Conservation (phyloP, 1,140 invertebrate species). For the Cyclina sinensis region DNA sequence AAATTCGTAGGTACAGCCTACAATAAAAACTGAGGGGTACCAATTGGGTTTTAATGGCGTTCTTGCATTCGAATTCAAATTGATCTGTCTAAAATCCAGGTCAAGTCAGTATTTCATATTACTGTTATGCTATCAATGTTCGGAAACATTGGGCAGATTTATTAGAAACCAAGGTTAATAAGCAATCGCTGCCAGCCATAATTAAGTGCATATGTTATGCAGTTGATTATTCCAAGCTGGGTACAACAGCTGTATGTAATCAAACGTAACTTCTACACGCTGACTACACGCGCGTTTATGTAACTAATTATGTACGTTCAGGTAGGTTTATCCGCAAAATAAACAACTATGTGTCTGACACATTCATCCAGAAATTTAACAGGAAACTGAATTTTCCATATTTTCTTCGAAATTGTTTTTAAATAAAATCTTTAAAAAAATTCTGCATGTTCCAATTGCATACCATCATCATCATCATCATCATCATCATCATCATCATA, state of each 20-base stretch:
- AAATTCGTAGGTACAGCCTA: conserved; percentile 9
- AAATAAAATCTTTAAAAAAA: too few species aligned
- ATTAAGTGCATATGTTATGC: neutral
- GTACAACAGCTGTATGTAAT: neutral
- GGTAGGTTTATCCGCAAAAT: neutral
- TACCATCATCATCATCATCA: too few species aligned
- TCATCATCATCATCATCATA: too few species aligned
- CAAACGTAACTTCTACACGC: neutral
- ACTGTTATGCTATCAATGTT: neutral
- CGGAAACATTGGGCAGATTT: neutral
- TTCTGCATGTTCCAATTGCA: too few species aligned
- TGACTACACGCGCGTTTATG: neutral
- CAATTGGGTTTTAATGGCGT: neutral
- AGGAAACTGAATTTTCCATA: too few species aligned
- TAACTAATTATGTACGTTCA: conserved; percentile 17
- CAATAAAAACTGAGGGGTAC: conserved; percentile 1
- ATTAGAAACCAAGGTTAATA: too few species aligned
- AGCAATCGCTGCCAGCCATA: neutral
- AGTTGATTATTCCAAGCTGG: neutral
- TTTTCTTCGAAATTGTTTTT: too few species aligned
- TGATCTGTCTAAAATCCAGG: neutral
- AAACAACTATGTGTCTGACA: neutral
- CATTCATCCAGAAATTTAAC: too few species aligned
- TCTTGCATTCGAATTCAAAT: neutral
- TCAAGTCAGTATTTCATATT: neutral